phyloP scores from a whole-genome alignment of 2,888 invertebrate genomes.

The Cheilosia vernalis region DNA sequence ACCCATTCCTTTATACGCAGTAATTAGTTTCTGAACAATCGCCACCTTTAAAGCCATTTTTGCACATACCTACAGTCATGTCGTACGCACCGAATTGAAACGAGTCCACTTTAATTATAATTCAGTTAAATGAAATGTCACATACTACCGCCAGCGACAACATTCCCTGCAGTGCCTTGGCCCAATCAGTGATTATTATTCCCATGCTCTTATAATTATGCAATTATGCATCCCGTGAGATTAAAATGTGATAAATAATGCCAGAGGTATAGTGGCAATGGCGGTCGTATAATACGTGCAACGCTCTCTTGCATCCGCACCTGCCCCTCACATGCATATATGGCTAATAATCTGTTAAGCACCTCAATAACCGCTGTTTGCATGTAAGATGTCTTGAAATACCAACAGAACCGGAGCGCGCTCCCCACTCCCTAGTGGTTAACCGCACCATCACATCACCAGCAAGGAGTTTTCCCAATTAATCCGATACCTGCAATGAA shows the following conservation, averaged over 20 bases:
- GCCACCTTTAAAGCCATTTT: conserved; percentile 17
- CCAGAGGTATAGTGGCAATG: conserved; percentile 24
- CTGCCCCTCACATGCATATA: conserved; percentile 18
- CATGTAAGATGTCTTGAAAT: conserved; percentile 58
- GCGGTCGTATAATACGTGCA: conserved; percentile 51
- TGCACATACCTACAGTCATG: conserved; percentile 13
- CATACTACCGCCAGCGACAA: conserved; percentile 39
- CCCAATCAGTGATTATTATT: conserved; percentile 31
- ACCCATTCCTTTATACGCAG: not conserved
- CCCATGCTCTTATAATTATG: conserved; percentile 63
- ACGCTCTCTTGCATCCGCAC: not conserved
- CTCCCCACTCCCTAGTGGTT: conserved; percentile 29
- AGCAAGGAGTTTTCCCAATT: conserved; percentile 64
- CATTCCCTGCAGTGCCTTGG: conserved; percentile 38
- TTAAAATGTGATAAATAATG: conserved; percentile 75
- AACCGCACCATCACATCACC: conserved; percentile 51
- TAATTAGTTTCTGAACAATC: conserved; percentile 43
- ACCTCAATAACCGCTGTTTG: conserved; percentile 68
- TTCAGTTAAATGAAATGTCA: conserved; percentile 62
- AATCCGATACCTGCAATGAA: conserved; percentile 59
- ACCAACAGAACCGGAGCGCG: conserved; percentile 8
- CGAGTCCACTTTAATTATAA: conserved; percentile 61
- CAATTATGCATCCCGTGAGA: conserved; percentile 74
- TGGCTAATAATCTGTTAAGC: conserved; percentile 69
- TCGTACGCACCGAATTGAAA: conserved; percentile 45